phyloP scores from a whole-genome alignment of 1,140 invertebrate species.

The Semibalanus balanoides region DNA sequence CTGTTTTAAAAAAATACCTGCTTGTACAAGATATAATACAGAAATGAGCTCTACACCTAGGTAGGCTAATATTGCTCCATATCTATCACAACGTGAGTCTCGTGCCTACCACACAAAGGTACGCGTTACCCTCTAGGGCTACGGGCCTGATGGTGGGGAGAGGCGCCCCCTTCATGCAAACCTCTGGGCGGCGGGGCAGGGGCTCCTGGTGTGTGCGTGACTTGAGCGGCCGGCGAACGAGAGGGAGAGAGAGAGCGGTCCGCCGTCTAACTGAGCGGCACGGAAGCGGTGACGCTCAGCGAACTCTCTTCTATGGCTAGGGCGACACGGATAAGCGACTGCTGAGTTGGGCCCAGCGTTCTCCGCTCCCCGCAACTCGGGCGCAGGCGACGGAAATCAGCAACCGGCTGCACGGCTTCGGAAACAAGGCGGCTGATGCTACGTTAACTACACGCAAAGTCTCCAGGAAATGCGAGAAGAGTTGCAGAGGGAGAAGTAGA shows the following conservation, averaged over 20 bases:
- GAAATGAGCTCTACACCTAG: not conserved
- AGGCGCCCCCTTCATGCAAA: no score
- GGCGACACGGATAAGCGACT: not conserved
- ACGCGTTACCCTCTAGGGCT: not conserved
- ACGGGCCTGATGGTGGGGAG: not conserved
- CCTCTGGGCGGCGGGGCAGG: no score
- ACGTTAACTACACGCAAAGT: no score
- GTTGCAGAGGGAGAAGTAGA: no score
- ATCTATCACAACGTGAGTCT: not conserved
- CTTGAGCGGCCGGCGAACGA: no score
- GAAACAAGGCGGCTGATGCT: no score
- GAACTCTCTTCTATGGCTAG: not conserved
- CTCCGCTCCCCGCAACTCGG: not conserved
- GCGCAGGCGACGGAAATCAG: not conserved
- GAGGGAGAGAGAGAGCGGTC: no score
- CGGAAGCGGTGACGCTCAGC: not conserved
- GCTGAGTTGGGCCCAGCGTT: not conserved
- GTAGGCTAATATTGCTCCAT: conserved; percentile 2
- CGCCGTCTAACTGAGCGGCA: no score
- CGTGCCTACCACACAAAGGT: not conserved
- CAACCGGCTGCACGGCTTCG: no score
- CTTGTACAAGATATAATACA: conserved; percentile 2
- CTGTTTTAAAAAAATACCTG: conserved; percentile 2
- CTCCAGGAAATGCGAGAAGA: no score
- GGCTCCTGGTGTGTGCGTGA: no score